Base-by-base conservation (phyloP, 1,140 invertebrate genomes). In the Sipha flava region DNA sequence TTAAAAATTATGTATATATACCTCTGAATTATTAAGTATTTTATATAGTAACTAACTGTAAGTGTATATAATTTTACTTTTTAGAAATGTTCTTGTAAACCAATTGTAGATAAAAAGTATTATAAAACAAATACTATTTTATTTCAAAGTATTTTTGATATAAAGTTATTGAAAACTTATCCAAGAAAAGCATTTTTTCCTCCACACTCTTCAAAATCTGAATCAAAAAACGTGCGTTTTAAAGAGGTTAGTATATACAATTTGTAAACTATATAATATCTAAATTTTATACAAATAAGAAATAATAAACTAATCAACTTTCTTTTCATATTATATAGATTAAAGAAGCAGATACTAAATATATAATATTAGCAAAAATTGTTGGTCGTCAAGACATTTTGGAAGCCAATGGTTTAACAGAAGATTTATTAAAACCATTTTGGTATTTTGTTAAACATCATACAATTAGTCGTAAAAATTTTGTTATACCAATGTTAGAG, bases 381-480 rank as follows among this genome's bases (percentile, higher is more conserved):
- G 52, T 59, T 18, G 73, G 73, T 0, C 73, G 73, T 37, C n/a
- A 16, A 23, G 34, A 77, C 0, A 29, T 77, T 26, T 59, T 77
- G 5, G 37, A 57, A 10, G 1, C 10, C 2, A 14, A 40, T n/a
- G 52, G 73, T 10, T 57, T 77, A 57, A 77, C 73, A 12, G 49
- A 77, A 59, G 73, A 77, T 18, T 77, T 77, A 43, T 57, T 77
- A 29, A 77, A 59, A 57, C 73, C 73, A 26, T 77, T 4, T 37
- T 77, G 73, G 73, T 77, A 77, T 29, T 77, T 77, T 77, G 52
- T 77, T 16, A 77, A 77, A 4, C 73, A 77, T 59, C 73, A 77
- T 57, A 77, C 73, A 26, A 9, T 77, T 12, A 77, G 73, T n/a
- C 73, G 73, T 43, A 59, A 77, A n/a, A 77, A 77, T 40, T 77